Evolutionary conservation across 2,797 vertebrate genomes (phyloP), one percentile per base, ranked within the genome.

Genomic region (Peromyscus aztecus): DNA sequence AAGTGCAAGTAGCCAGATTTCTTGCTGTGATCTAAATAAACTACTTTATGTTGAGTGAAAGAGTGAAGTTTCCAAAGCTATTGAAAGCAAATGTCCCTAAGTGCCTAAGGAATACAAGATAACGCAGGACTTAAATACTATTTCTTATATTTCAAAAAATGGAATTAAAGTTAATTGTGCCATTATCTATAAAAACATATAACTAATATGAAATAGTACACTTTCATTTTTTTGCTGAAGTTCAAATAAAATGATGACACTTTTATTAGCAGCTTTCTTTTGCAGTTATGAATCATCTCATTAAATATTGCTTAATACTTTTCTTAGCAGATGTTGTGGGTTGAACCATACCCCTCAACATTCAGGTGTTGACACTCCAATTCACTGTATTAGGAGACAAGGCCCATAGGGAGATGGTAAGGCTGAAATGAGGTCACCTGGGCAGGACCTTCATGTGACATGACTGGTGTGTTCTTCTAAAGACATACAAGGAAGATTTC

Each of bases 221-320:
- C 29, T 89, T 95, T 92, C 43, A 71, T 19, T 19, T 73, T 93
- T 93, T 52, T 73, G 11, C 17, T 31, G 2, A 88, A 73, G 19
- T 96, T 91, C 91, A 92, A 86, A 49, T 27, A 82, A 37, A 91
- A 19, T 12, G 46, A 69, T 61, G 89, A 87, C 14, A 87, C 24
- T 94, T 95, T 96, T 85, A 95, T 77, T 57, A 89, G 21, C 88
- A 89, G n/a, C 0, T 89, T 49, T 94, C 40, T 90, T 88, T 81
- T 81, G 59, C 61, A 91, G 29, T 65, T 96, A 90, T 29, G 77
- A 81, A 61, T 89, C 89, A 37, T 21, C 73, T 96, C 31, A 75
- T 61, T 91, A 76, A 89, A 91, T 89, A 57, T 76, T 95, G 24
- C 14, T 80, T 89, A 90, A 78, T 12, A 43, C 12, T 96, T 93